Percentiles rank a stretch among this genome's conserved stretches.
phyloP scores from a whole-genome alignment of 1,140 invertebrate genomes.

The Neuroterus valhalla region DNA sequence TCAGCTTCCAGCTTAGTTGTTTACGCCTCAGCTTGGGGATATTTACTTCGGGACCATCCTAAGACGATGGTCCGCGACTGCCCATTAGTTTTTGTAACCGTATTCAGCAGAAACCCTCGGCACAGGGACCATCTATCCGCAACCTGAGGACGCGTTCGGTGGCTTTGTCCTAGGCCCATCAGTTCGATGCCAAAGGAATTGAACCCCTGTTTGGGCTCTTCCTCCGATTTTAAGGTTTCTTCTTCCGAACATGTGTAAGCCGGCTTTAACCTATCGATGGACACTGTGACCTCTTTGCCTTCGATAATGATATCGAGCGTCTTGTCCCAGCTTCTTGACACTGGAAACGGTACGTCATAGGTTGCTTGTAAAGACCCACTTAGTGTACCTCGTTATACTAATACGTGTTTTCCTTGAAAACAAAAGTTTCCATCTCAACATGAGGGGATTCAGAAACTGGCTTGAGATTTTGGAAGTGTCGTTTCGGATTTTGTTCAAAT shows the following conservation, averaged over 20 bases:
- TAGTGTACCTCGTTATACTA: slow-evolving; percentile 45
- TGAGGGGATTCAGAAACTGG: slow-evolving; percentile 25
- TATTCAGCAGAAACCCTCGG: too few relatives aligned
- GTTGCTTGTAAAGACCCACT: slow-evolving; percentile 39
- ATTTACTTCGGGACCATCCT: too few relatives aligned
- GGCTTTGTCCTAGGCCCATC: too few relatives aligned
- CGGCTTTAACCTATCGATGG: slow-evolving; percentile 68
- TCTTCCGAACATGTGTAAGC: slow-evolving; percentile 46
- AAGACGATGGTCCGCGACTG: too few relatives aligned
- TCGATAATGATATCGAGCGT: too few relatives aligned
- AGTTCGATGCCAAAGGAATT: too few relatives aligned
- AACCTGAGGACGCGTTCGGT: too few relatives aligned
- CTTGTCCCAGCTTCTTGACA: slow-evolving; percentile 56
- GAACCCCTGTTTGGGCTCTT: neutral
- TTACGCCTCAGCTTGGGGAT: too few relatives aligned
- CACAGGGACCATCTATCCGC: too few relatives aligned
- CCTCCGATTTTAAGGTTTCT: neutral
- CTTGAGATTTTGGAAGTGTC: neutral
- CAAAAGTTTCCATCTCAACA: slow-evolving; percentile 33
- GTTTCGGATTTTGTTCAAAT: neutral
- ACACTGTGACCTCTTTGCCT: slow-evolving; percentile 52
- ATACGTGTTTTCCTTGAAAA: slow-evolving; percentile 52
- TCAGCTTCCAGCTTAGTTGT: too few relatives aligned
- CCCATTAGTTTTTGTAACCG: too few relatives aligned
- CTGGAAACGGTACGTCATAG: slow-evolving; percentile 64